Evolutionary conservation across 2,888 invertebrate genomes (phyloP).

Genomic region (Ganaspis brasiliensis): DNA sequence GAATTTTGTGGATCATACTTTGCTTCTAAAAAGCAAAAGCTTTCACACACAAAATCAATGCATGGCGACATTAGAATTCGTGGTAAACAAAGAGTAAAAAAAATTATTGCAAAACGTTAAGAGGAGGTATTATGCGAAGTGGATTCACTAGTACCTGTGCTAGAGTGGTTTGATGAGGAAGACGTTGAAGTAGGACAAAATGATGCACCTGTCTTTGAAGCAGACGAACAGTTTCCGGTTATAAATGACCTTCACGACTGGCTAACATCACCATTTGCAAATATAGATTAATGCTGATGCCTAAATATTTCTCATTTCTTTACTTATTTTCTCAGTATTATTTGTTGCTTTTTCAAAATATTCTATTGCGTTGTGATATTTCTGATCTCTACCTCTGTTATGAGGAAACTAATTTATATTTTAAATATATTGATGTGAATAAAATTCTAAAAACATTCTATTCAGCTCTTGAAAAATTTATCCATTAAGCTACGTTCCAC

Average conservation of each 20-base stretch:
- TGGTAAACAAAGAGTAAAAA: conserved; percentile 9
- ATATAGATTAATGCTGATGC: no score
- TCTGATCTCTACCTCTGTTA: no score
- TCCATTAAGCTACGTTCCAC: not conserved
- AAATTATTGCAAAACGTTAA: conserved; percentile 1
- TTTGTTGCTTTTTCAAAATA: no score
- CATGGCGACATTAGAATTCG: not conserved
- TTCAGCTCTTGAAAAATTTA: no score
- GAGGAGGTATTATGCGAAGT: not conserved
- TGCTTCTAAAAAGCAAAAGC: conserved; percentile 17
- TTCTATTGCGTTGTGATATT: no score
- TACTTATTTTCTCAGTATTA: no score
- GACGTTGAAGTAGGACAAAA: conserved; percentile 5
- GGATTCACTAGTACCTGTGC: not conserved
- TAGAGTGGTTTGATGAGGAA: conserved; percentile 10
- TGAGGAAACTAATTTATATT: no score
- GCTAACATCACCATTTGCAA: not conserved
- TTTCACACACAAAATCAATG: conserved; percentile 10
- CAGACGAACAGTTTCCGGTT: not conserved
- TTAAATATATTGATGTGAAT: no score
- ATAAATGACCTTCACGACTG: not conserved
- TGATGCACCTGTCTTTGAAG: not conserved
- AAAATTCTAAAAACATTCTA: not conserved
- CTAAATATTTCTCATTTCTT: no score
- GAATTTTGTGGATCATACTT: conserved; percentile 19